A percentile compares a stretch with the other conserved stretches of the same genome.
Evolutionary conservation across 2,888 invertebrate genomes (phyloP).

Genomic region (Scaptomyza flava): DNA sequence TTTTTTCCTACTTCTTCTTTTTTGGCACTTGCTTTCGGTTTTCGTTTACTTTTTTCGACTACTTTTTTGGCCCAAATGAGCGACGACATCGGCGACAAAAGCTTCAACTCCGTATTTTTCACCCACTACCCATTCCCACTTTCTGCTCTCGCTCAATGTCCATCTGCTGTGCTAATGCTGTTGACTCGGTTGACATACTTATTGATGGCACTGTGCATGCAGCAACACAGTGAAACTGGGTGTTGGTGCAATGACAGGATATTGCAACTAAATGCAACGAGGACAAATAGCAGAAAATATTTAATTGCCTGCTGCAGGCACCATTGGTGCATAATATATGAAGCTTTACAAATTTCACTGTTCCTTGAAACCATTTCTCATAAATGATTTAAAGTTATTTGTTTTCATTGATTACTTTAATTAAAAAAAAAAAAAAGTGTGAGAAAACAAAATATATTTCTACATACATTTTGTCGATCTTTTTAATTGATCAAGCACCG

Average conservation of each 20-base stretch:
- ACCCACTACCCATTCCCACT: not conserved
- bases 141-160: constrained; percentile 1
- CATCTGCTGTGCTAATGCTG: constrained; percentile 45
- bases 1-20: constrained; percentile 24
- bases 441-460: too few species aligned
- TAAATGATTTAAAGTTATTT: too few species aligned
- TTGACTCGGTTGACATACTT: constrained; percentile 69
- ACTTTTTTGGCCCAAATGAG: too few species aligned
- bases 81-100: constrained; percentile 23
- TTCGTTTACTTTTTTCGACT: not conserved
- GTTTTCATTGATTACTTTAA: too few species aligned
- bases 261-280: constrained; percentile 46
- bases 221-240: not conserved
- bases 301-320: too few species aligned
- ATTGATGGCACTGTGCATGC: constrained; percentile 62
- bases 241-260: constrained; percentile 32
- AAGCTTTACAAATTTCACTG: too few species aligned
- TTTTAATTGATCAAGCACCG: constrained; percentile 29
- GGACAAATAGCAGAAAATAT: constrained; percentile 29
- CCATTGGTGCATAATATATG: too few species aligned
- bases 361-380: too few species aligned
- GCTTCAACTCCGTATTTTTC: constrained; percentile 19
- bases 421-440: too few species aligned
- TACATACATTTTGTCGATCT: too few species aligned
- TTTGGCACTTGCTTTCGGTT: constrained; percentile 26